Conservation (phyloP, 2,113 vertebrate species). For the Anas platyrhynchos region DNA sequence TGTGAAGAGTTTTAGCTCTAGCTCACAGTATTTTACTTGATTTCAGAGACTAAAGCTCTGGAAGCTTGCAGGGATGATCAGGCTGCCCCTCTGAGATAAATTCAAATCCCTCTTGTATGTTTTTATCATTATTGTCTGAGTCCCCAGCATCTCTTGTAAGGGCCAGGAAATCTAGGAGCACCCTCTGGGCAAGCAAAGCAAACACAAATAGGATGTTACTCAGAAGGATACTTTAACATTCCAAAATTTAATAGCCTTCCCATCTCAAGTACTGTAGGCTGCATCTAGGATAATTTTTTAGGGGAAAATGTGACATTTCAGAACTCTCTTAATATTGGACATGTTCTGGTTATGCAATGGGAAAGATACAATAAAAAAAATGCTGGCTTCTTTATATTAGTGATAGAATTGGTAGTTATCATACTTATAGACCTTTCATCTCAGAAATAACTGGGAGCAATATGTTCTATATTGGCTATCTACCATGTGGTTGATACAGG, state of each 20-base stretch:
- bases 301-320: background rate
- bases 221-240: background rate
- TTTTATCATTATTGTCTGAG: background rate
- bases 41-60: background rate
- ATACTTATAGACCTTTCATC: background rate
- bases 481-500: background rate
- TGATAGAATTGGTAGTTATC: background rate
- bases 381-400: background rate
- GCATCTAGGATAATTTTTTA: background rate
- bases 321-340: background rate
- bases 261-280: background rate
- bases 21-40: background rate
- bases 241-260: background rate
- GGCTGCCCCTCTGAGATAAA: background rate
- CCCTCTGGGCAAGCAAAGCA: background rate
- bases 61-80: background rate
- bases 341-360: background rate
- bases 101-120: background rate
- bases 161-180: background rate
- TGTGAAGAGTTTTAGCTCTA: background rate
- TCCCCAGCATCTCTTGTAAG: background rate
- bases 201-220: background rate
- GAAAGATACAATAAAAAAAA: background rate
- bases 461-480: background rate
- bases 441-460: background rate